Base-by-base conservation (phyloP, 53 echinoderm and acorn worm genomes). In the Stichopus horrens region DNA sequence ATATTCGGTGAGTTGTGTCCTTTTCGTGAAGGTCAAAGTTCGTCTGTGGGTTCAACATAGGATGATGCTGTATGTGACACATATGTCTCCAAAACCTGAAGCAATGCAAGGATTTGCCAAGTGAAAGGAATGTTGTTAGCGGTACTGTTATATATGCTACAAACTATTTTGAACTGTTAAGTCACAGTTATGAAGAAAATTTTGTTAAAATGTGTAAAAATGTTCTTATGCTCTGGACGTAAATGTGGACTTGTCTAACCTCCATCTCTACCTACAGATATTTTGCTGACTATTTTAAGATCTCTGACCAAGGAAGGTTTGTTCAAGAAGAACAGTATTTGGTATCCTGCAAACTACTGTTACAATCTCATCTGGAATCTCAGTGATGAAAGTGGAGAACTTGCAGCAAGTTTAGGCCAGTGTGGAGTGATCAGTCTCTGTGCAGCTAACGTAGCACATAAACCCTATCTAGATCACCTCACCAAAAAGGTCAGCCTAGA, bases 281-380 rank as follows among this genome's bases (percentile, higher is more conserved):
- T 92, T 10, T 87, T 89, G 13, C 8, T 87, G 57, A 87, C 73
- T 58, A 87, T 92, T 4, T 75, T 92, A 20, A 73, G 74, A 23
- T 86, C 89, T 20, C 54, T 92, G 21, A 87, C 53, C 86, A 94
- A 91, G 67, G 90, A 92, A 18, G 96, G 96, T 21, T 86, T 96
- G 20, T 99, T 99, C 81, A 96, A 93, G 77, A 94, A 85, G 9
- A 92, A 96, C 71, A 77, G 73, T 13, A 88, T 89, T 14, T 96
- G 99, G 96, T 93, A 94, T 92, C 94, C 96, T 13, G 94, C 99
- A 67, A 96, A 94, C 92, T 99, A 96, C 58, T 94, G 93, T 73
- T 99, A 96, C 92, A 96, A 94, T 84, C 80, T 93, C 16, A 75
- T 91, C 4, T 99, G 99, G 99, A 99, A 99, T 87, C 88, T 99